phyloP scores from a whole-genome alignment of 2,113 vertebrate genomes.

The Ammodramus savannarum region DNA sequence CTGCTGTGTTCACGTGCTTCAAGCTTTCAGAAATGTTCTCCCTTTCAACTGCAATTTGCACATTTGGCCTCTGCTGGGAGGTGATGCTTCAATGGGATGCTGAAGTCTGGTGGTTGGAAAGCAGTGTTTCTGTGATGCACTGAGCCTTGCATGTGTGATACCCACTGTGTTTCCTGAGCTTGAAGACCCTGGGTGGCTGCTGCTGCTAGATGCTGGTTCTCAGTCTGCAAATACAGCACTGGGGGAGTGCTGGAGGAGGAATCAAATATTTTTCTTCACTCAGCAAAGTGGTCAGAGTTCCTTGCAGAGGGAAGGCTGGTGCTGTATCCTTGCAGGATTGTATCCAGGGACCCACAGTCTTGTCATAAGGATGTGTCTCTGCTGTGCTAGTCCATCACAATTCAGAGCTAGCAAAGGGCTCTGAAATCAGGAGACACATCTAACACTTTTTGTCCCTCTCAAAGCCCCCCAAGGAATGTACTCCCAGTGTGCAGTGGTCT shows the following conservation, averaged over 20 bases:
- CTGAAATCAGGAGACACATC: background rate
- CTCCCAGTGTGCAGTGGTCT: background rate
- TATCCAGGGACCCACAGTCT: background rate
- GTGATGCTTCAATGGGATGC: slow-evolving; percentile 18
- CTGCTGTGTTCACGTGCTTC: background rate
- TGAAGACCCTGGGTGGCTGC: background rate
- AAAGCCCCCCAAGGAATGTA: background rate
- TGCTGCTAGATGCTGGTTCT: background rate
- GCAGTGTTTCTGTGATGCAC: background rate
- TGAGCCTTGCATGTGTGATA: background rate
- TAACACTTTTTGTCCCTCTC: background rate
- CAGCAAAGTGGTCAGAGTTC: background rate
- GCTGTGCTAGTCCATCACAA: background rate
- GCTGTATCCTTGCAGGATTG: background rate
- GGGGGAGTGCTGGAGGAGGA: background rate
- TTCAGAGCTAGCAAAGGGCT: background rate
- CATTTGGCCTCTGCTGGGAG: slow-evolving; percentile 33
- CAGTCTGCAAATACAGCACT: background rate
- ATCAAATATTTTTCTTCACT: background rate
- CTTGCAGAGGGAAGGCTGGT: background rate
- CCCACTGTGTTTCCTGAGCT: background rate
- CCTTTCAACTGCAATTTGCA: slow-evolving; percentile 33
- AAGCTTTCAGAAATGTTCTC: background rate
- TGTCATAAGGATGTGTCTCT: background rate
- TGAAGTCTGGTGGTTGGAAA: background rate